A percentile compares a stretch with the other conserved stretches of the same genome.
Conservation (phyloP, 1,140 invertebrate species). For the Temnothorax longispinosus region DNA sequence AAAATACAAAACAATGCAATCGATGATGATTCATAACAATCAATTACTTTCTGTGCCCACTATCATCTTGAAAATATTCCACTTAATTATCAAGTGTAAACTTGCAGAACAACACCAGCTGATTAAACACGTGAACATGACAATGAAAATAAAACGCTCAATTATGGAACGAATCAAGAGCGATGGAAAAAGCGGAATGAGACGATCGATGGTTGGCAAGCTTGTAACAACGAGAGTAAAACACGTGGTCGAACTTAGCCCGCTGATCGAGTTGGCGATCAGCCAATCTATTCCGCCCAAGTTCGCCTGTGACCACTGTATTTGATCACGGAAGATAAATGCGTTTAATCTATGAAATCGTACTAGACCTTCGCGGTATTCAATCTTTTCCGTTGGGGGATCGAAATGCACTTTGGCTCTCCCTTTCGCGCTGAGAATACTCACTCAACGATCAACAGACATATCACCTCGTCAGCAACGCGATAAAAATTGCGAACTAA, state of each 20-base stretch:
- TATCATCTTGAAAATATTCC: conserved; percentile 11
- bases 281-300: conserved; percentile 42
- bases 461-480: neutral
- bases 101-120: neutral
- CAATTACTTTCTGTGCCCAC: neutral
- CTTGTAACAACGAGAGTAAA: neutral
- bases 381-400: neutral
- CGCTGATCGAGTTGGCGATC: conserved; percentile 62
- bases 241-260: conserved; percentile 55
- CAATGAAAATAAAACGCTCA: neutral
- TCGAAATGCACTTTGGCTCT: neutral
- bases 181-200: conserved; percentile 10
- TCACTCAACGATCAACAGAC: neutral
- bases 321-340: conserved; percentile 53
- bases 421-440: neutral
- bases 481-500: neutral
- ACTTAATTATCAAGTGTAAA: neutral
- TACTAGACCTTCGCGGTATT: conserved; percentile 1
- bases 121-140: neutral
- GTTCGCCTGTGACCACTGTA: conserved; percentile 32
- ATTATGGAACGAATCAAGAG: neutral
- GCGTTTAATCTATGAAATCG: conserved; percentile 5
- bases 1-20: neutral
- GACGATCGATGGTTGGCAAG: conserved; percentile 1
- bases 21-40: neutral